A percentile compares a stretch with the other conserved stretches of the same genome.
These are phyloP conservation scores for Coelinius sp. DNA, from an alignment of 2,888 invertebrate genomes.

Conservation along the genomic window DNA sequence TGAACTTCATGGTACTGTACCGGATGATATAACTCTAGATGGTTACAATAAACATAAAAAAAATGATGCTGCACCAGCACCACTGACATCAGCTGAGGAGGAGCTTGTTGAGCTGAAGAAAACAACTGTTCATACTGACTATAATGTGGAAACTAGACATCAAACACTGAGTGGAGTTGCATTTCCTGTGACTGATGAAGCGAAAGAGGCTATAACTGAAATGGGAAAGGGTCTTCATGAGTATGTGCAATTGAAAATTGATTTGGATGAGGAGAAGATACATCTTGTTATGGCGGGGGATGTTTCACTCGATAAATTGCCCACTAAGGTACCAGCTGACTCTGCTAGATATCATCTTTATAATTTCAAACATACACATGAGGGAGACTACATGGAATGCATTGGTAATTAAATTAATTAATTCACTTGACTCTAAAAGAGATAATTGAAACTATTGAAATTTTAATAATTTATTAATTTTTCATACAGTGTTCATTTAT, in stretches of 20 bases:
- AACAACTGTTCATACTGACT: constrained; percentile 78
- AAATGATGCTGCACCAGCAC: constrained; percentile 87
- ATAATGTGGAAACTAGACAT: constrained; percentile 86
- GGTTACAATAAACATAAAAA: constrained; percentile 87
- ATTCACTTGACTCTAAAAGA: neutral
- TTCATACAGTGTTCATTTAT: constrained; percentile 96
- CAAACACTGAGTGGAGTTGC: constrained; percentile 92
- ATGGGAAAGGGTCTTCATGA: constrained; percentile 83
- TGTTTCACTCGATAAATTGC: constrained; percentile 79
- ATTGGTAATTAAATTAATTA: constrained; percentile 76
- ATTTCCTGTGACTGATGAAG: constrained; percentile 89
- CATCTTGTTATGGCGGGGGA: constrained; percentile 83
- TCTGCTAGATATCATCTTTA: constrained; percentile 93
- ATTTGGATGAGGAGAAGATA: constrained; percentile 89
- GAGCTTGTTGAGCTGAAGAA: constrained; percentile 85
- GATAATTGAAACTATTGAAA: neutral
- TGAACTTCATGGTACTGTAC: constrained; percentile 90
- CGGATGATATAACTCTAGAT: constrained; percentile 85
- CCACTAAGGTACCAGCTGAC: constrained; percentile 86
- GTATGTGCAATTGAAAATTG: constrained; percentile 92
- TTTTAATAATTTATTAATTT: too few relatives aligned
- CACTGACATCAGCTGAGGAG: constrained; percentile 90
- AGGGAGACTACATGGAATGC: constrained; percentile 90
- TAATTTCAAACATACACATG: constrained; percentile 91
- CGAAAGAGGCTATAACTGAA: constrained; percentile 81